Evolutionary conservation across 2,797 vertebrate genomes (phyloP).

Genomic region (Phrynocephalus vlangalii): DNA sequence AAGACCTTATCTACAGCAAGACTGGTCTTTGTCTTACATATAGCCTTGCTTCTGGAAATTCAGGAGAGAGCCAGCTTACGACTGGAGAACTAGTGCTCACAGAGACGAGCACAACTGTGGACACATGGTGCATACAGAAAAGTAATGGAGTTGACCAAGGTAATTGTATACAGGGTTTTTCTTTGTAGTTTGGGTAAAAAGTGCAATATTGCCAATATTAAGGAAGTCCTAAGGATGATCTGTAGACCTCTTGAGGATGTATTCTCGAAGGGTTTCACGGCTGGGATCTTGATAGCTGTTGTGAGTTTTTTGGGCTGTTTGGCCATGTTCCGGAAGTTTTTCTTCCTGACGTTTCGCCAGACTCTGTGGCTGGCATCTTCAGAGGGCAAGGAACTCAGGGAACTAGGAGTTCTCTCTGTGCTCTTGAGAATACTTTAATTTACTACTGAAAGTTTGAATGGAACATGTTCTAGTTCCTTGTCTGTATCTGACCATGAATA

Average conservation of each 20-base stretch:
- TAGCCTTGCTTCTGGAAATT: slow-evolving; percentile 59
- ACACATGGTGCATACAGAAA: slow-evolving; percentile 43
- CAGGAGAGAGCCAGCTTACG: slow-evolving; percentile 48
- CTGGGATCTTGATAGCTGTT: too few relatives aligned
- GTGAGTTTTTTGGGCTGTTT: too few relatives aligned
- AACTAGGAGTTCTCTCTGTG: too few relatives aligned
- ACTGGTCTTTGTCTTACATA: slow-evolving; percentile 79
- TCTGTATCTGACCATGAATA: neutral
- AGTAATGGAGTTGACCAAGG: slow-evolving; percentile 33
- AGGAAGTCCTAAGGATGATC: neutral
- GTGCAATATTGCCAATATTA: neutral
- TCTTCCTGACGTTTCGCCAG: too few relatives aligned
- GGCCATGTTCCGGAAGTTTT: too few relatives aligned
- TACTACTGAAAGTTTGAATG: neutral
- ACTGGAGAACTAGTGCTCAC: slow-evolving; percentile 54
- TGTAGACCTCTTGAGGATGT: neutral
- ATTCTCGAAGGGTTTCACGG: too few relatives aligned
- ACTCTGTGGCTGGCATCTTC: too few relatives aligned
- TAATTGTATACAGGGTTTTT: neutral
- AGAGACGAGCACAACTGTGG: slow-evolving; percentile 47
- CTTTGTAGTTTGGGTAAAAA: rapidly evolving
- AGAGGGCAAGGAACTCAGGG: too few relatives aligned
- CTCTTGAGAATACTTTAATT: neutral
- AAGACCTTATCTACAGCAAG: slow-evolving; percentile 86
- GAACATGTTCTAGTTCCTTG: neutral